Evolutionary conservation across 2,888 invertebrate genomes (phyloP).

Genomic region (Trichogramma dendrolimi): DNA sequence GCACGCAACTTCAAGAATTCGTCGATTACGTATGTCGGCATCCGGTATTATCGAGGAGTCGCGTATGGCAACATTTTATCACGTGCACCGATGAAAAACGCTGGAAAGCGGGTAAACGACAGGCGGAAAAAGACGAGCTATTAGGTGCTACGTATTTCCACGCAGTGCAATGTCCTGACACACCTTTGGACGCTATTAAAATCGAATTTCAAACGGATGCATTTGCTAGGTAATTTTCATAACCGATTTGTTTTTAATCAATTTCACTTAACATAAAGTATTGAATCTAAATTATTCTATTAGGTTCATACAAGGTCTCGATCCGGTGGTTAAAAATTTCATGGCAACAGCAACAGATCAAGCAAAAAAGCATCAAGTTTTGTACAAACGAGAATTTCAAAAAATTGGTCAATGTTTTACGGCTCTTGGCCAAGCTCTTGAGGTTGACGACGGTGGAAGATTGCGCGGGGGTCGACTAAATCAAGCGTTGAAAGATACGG

Average conservation of each 20-base stretch:
- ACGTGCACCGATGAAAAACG: conserved; percentile 95
- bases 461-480: conserved; percentile 59
- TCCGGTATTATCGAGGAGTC: conserved; percentile 85
- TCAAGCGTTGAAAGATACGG: conserved; percentile 78
- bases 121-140: conserved; percentile 90
- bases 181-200: conserved; percentile 64
- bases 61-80: conserved; percentile 95
- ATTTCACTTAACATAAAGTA: neutral
- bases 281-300: neutral
- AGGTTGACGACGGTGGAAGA: conserved; percentile 68
- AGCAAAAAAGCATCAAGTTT: conserved; percentile 78
- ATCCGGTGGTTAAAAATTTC: conserved; percentile 79
- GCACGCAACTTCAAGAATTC: conserved; percentile 92
- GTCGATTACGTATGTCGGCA: conserved; percentile 95
- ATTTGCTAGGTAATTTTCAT: conserved; percentile 56
- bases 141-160: conserved; percentile 88
- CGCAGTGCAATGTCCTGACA: conserved; percentile 80
- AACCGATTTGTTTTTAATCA: neutral
- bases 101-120: conserved; percentile 95
- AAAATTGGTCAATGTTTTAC: conserved; percentile 85
- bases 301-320: conserved; percentile 79
- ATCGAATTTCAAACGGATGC: conserved; percentile 81
- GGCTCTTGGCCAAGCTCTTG: conserved; percentile 77
- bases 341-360: conserved; percentile 78
- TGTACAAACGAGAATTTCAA: conserved; percentile 85